Base-by-base conservation (phyloP, 2,888 invertebrate genomes). In the Torymus texanus region DNA sequence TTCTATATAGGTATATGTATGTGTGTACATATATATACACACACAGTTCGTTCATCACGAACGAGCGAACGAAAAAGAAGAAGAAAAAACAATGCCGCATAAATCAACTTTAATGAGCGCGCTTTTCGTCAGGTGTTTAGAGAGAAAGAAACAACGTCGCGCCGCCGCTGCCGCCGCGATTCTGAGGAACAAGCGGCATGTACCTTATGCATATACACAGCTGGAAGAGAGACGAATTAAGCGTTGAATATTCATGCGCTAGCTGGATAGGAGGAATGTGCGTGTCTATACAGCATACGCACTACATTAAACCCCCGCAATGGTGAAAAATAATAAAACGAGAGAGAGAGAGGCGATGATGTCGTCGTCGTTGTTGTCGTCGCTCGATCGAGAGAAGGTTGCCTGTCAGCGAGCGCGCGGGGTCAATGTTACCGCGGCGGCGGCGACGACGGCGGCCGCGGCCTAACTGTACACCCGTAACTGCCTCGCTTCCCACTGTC, bases 61-160 rank as follows among this genome's bases (percentile, higher is more conserved):
- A 29, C 29, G 29, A 24, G 53, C 24, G 18, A 41, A 24, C 4
- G 14, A 13, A 10, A 67, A 50, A 18, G 13, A 66, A 61, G 21
- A 21, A 21, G 21, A 56, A 24, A 55, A 51, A 18, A 75, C 76
- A 77, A 77, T 77, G 80, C 24, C 18, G 50, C 77, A 77, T 77
- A 70, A 80, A 80, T 77, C 74, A 80, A 74, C 70, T 53, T 65
- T 65, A 74, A 77, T 41, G 77, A 77, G 79, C n/a, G 58, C 21
- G 74, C 73, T 74, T 75, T 80, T 76, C 80, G 74, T 80, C 80
- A 77, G 80, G 80, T 76, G 80, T 73, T 73, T 51, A 50, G 13
- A 16, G 18, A 62, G 59, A 24, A 58, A 58, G 41, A 41, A 5
- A 41, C 8, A 1, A 41, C 41, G 41, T 8, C 41, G 10, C 41